Evolutionary conservation across 2,797 vertebrate genomes (phyloP), one percentile per base, ranked within the genome.

Genomic region (Botia almorhae): DNA sequence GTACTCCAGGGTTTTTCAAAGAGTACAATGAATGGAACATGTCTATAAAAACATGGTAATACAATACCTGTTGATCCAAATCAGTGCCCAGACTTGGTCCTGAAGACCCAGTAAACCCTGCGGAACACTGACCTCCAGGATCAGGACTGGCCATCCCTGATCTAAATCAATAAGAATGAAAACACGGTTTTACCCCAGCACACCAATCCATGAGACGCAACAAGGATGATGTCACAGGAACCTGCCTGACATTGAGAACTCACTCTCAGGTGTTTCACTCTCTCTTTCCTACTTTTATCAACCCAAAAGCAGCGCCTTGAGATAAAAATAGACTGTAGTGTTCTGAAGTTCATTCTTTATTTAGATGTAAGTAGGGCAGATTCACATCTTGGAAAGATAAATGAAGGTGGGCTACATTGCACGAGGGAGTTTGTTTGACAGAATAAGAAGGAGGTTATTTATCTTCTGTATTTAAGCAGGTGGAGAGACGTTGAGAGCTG

Each of bases 331-430:
- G 64, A 55, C 19, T 11, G 56, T 29, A n/a, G 69, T 46, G 63
- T 43, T 76, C 58, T 46, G 80, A 76, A 16, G 23, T 17, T 48
- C 19, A 65, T 43, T 76, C 76, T 68, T 77, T 72, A 73, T 84
- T 82, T 72, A 76, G 74, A 71, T 78, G 51, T 12, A 85, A 85
- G 70, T 83, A 75, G 84, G 78, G 61, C 84, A 80, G 78, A 76
- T 48, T 67, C 64, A 81, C 65, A 81, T 85, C 81, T 78, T 85
- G 14, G 81, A 85, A 85, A 85, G 81, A 71, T 73, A 21, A 60
- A 46, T 74, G 81, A 64, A 81, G 78, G 60, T 60, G 23, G 36
- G 33, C 58, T 43, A 17, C 58, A 55, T 50, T n/a, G 48, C 43
- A 76, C 46, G 4, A 11, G 55, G 21, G 21, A 58, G 19, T 12